A percentile compares a stretch with the other conserved stretches of the same genome.
phyloP scores from a whole-genome alignment of 1,140 invertebrate species.

The Microplitis mediator region DNA sequence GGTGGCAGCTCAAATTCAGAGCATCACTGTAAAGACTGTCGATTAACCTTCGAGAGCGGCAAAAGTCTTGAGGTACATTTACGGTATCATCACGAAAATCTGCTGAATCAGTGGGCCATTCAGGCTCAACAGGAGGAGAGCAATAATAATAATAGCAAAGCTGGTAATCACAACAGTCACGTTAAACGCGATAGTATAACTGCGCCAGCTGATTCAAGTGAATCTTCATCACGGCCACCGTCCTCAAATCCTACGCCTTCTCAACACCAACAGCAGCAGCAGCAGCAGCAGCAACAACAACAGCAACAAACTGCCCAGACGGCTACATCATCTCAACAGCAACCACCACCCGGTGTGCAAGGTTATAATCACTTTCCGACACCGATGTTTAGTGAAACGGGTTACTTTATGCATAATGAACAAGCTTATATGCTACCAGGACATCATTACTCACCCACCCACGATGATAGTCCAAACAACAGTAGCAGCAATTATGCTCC shows the following conservation, averaged over 20 bases:
- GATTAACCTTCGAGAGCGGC: constrained; percentile 73
- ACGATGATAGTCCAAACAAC: constrained; percentile 38
- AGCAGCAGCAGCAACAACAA: constrained; percentile 58
- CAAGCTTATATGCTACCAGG: constrained; percentile 39
- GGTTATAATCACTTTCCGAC: constrained; percentile 39
- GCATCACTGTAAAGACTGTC: constrained; percentile 75
- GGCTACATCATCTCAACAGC: constrained; percentile 44
- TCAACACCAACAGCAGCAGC: constrained; percentile 33
- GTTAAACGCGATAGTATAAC: constrained; percentile 60
- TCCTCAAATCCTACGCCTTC: constrained; percentile 39
- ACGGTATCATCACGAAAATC: constrained; percentile 78
- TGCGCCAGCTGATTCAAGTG: constrained; percentile 68
- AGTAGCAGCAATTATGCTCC: constrained; percentile 24
- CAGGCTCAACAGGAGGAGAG: constrained; percentile 67
- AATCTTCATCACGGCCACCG: constrained; percentile 54
- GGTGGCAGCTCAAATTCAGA: constrained; percentile 55
- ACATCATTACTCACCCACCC: constrained; percentile 49
- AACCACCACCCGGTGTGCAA: constrained; percentile 28
- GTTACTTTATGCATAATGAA: constrained; percentile 51
- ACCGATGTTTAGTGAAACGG: constrained; percentile 44
- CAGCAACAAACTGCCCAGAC: constrained; percentile 53
- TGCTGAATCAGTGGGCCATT: constrained; percentile 77
- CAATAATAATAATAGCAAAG: constrained; percentile 72
- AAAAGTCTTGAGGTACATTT: constrained; percentile 79
- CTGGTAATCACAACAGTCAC: constrained; percentile 56